A percentile compares a stretch with the other conserved stretches of the same genome.
phyloP scores from a whole-genome alignment of 2,113 vertebrate genomes.

The Psephotus haematonotus region DNA sequence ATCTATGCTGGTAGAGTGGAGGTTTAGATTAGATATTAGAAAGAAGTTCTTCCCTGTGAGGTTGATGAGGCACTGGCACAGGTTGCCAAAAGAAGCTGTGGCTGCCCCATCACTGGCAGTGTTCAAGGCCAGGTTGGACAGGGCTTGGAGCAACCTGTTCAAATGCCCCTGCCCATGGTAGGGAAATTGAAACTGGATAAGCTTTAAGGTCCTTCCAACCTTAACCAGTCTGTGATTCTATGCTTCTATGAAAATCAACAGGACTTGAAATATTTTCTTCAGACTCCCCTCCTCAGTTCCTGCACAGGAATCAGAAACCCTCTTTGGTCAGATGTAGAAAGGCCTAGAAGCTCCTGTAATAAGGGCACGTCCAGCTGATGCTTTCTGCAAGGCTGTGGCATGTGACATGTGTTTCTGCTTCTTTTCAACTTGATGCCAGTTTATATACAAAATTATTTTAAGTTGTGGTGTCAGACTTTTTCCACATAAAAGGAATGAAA shows the following conservation, averaged over 20 bases:
- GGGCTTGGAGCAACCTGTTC: neutral
- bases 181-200: neutral
- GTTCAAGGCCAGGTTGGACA: neutral
- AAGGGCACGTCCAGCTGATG: neutral
- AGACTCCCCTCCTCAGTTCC: neutral
- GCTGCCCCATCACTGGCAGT: neutral
- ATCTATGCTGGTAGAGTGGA: neutral
- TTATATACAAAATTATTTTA: neutral
- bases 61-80: neutral
- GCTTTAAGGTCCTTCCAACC: neutral
- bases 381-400: neutral
- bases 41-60: neutral
- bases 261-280: neutral
- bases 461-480: neutral
- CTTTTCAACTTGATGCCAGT: neutral
- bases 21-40: neutral
- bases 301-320: neutral
- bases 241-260: neutral
- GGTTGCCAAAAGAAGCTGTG: neutral
- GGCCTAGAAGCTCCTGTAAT: neutral
- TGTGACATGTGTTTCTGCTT: neutral
- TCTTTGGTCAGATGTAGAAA: rapidly evolving
- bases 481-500: neutral
- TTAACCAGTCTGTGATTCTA: neutral
- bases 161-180: neutral